Evolutionary conservation across 2,113 vertebrate species (phyloP).

Genomic region (Eublepharis macularius): DNA sequence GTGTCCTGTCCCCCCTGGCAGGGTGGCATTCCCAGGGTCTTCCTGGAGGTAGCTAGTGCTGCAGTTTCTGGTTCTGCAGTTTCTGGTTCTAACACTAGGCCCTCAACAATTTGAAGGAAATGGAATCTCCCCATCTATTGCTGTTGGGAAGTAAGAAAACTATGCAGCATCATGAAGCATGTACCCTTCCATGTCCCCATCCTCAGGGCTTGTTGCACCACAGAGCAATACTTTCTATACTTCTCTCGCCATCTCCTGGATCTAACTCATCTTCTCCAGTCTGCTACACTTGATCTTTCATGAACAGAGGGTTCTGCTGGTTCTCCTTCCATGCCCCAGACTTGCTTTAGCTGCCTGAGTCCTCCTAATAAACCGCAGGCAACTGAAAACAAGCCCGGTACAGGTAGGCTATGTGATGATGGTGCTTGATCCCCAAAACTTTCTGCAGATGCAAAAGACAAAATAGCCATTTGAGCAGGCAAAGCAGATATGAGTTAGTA

Average conservation of each 20-base stretch:
- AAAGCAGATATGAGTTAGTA: neutral
- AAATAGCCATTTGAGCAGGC: neutral
- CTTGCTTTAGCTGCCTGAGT: slow-evolving; percentile 99
- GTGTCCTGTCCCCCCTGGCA: neutral
- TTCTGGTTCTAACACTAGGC: neutral
- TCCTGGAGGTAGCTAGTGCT: neutral
- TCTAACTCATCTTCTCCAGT: neutral
- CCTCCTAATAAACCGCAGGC: slow-evolving; percentile 82
- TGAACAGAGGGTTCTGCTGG: neutral
- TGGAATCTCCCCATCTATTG: neutral
- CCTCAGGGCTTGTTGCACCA: no score
- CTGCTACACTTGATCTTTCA: neutral
- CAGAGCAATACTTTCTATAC: neutral
- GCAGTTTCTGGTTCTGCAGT: neutral
- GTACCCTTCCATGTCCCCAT: neutral
- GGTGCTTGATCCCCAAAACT: rapidly evolving
- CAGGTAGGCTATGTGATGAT: neutral
- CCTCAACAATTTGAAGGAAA: neutral
- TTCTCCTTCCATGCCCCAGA: slow-evolving; percentile 78
- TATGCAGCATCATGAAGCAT: no score
- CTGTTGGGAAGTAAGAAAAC: neutral
- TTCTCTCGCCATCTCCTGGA: no score
- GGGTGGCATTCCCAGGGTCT: neutral
- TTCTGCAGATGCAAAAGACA: rapidly evolving
- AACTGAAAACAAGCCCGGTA: slow-evolving; percentile 94